A percentile compares a stretch with the other conserved stretches of the same genome.
phyloP scores from a whole-genome alignment of 2,113 vertebrate species.

The Tiliqua scincoides region DNA sequence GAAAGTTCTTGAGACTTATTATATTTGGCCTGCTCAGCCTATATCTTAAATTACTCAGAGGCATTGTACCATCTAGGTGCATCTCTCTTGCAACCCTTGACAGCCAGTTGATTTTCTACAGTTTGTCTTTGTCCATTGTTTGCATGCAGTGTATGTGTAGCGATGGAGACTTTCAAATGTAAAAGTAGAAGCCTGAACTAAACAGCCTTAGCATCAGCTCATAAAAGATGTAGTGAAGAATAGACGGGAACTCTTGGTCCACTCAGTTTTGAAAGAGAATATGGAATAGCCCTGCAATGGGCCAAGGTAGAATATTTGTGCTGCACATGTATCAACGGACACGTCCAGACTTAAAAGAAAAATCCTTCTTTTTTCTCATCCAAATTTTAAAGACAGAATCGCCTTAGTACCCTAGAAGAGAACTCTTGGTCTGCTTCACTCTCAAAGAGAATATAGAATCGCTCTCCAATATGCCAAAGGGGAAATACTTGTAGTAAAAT shows the following conservation, averaged over 20 bases:
- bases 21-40: background rate
- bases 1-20: background rate
- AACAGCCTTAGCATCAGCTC: background rate
- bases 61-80: background rate
- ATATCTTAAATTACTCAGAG: background rate
- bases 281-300: background rate
- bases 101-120: background rate
- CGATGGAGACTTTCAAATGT: background rate
- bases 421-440: constrained; percentile 23
- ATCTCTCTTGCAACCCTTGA: background rate
- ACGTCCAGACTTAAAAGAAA: constrained; percentile 19
- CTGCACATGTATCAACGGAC: background rate
- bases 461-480: constrained; percentile 7
- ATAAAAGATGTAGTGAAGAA: background rate
- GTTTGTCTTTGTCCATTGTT: constrained; percentile 16
- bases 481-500: constrained; percentile 33
- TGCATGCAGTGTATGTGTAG: rapidly evolving
- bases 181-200: background rate
- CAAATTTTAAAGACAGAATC: constrained; percentile 14
- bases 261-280: background rate
- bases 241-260: background rate
- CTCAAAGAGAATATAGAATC: constrained; percentile 25
- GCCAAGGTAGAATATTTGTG: background rate
- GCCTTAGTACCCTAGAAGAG: constrained; percentile 30
- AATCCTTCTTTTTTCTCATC: constrained; percentile 1